Conservation (phyloP, 2,113 vertebrate genomes). For the Pelecanoides urinatrix region DNA sequence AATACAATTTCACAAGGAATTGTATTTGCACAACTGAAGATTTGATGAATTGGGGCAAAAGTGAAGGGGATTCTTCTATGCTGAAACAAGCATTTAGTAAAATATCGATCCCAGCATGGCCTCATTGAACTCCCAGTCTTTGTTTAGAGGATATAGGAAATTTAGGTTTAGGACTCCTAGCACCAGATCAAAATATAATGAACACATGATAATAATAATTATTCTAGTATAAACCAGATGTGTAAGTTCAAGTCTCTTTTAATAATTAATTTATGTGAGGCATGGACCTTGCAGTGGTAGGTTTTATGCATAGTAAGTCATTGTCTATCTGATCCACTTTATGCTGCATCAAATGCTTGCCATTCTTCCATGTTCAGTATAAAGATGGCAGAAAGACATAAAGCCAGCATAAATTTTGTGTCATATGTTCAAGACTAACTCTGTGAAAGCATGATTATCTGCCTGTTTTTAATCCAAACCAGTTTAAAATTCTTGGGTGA, state of each 20-base stretch:
- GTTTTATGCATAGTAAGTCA: background rate
- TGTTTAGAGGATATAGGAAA: background rate
- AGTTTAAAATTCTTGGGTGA: background rate
- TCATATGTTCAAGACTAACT: background rate
- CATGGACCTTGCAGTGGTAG: background rate
- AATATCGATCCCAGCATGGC: background rate
- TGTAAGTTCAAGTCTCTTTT: background rate
- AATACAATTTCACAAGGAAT: background rate
- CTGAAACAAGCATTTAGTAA: background rate
- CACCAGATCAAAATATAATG: background rate
- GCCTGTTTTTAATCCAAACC: background rate
- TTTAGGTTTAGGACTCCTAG: conserved; percentile 3
- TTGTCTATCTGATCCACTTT: background rate
- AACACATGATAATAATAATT: background rate
- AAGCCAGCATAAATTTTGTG: background rate
- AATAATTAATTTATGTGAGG: background rate
- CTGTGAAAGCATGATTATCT: background rate
- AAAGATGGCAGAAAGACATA: background rate
- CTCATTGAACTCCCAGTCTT: background rate
- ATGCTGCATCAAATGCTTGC: background rate
- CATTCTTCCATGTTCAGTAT: background rate
- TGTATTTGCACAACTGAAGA: background rate
- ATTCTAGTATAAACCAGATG: background rate
- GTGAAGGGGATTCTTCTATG: background rate
- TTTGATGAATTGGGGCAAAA: background rate